A percentile compares a stretch with the other conserved stretches of the same genome.
Evolutionary conservation across 2,888 invertebrate species (phyloP).

Genomic region (Pilophorus perplexus): DNA sequence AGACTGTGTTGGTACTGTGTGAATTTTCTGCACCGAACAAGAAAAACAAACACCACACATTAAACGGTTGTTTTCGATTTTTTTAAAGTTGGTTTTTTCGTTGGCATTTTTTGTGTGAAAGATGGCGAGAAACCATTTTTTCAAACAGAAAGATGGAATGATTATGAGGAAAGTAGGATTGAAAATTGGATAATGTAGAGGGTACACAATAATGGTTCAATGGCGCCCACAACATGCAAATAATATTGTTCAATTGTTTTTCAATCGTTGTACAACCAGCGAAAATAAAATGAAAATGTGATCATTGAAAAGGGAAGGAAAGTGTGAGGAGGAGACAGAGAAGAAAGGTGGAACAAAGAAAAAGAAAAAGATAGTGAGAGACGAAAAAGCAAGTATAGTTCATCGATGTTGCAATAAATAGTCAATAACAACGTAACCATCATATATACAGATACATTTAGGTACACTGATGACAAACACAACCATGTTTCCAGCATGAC

Average conservation of each 20-base stretch:
- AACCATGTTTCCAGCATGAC: conserved; percentile 42
- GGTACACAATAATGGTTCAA: no score
- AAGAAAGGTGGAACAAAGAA: conserved; percentile 57
- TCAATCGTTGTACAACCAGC: no score
- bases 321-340: conserved; percentile 50
- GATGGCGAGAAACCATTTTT: conserved; percentile 15
- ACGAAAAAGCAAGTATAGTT: conserved; percentile 47
- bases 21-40: conserved; percentile 74
- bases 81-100: neutral
- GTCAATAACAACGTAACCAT: conserved; percentile 21
- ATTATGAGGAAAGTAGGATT: no score
- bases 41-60: conserved; percentile 42
- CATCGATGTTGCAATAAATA: conserved; percentile 40
- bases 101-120: neutral
- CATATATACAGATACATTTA: conserved; percentile 37
- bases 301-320: conserved; percentile 6
- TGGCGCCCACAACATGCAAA: no score
- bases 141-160: no score
- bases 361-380: conserved; percentile 58
- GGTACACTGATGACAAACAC: conserved; percentile 39
- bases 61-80: conserved; percentile 25
- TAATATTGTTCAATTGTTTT: conserved; percentile 1
- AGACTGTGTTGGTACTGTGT: conserved; percentile 96
- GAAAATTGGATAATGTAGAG: no score
- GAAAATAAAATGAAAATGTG: no score